Base-by-base conservation (phyloP, 2,888 invertebrate genomes). In the Osedax frankpressi region DNA sequence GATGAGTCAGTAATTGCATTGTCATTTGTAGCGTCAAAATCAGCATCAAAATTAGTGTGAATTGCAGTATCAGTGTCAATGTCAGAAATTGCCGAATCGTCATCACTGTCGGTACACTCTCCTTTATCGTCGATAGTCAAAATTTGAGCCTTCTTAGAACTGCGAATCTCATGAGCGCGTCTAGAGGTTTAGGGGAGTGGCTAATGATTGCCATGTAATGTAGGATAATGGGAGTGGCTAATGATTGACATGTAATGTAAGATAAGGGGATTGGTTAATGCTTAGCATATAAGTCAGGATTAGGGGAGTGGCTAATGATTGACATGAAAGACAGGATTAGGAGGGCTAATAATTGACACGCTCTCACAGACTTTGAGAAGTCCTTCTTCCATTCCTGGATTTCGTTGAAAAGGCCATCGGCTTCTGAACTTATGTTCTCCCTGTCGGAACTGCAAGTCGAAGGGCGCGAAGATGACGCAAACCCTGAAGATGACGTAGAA, bases 91-190 rank as follows among this genome's bases (percentile, higher is more conserved):
- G 44, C 44, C 19, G 44, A 44, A 19, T 44, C 44, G 44, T 44
- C 44, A 44, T 44, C 74, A 70, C 30, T 1, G 26, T 74, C 74
- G 30, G 28, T 27, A 11, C 74, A 76, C 29, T 73, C 74, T 11
- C 59, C 70, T 3, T 72, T 73, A 11, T 77, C 79, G 69, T 80
- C 80, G 70, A 83, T 79, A 2, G 77, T 77, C 28, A 83, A 76
- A 24, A 83, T 79, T 74, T 83, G 82, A 1, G 83, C 81, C 2
- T 80, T 81, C 70, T 78, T 77, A 0, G 77, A 75, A 24, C 76
- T 79, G 24, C 78, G 73, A n/a, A 82, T 80, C 59, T 78, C 77
- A 28, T 78, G 76, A 78, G 79, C 78, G 72, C 80, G 76, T 76
- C 82, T 82, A 76, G 6, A 11, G 44, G 44, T 44, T 6, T 11